Base-by-base conservation (phyloP, 2,113 vertebrate species). In the Chionodraco myersi region DNA sequence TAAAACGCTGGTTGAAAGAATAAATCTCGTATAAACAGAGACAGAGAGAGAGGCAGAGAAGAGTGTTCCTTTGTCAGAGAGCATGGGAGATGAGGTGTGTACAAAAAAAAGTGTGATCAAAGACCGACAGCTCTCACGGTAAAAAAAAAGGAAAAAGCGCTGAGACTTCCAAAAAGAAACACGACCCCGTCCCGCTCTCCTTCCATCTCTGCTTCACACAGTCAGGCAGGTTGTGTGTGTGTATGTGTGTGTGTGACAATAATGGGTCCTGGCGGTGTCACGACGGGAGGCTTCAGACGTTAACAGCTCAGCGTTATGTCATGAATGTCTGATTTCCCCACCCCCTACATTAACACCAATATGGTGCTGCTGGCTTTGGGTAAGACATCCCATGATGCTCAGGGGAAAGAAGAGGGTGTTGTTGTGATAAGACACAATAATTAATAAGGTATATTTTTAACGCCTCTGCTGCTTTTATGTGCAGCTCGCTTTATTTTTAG, bases 1-100 rank as follows among this genome's bases (percentile, higher is more conserved):
- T 80, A 82, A 89, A 93, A 91, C 48, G 78, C 68, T 82, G 88
- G 91, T 86, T 91, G 66, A 85, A 92, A 89, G 82, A 89, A 89
- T 83, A 89, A 14, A 82, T 79, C 63, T 77, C 54, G 59, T 86
- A 92, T 18, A 91, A 86, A 92, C 84, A 23, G 18, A 36, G 41
- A 36, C 2, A 56, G 41, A n/a, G 41, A 53, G 51, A 30, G 34
- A 9, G 49, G 26, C 26, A 45, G 71, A 74, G 74, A 80, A 75
- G 76, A 76, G 86, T 89, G 84, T 23, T 89, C 77, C 74, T 66
- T 81, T 80, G 81, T 91, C 74, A 60, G 85, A 86, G 62, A 86
- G 86, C 57, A 84, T 58, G 51, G 70, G 85, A 87, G 71, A 84
- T 51, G 79, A 80, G 79, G 74, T 74, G 72, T 70, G 44, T 59